Percentiles rank a stretch among this genome's conserved stretches.
These are phyloP conservation scores for Leucania comma DNA, from an alignment of 2,888 invertebrate genomes.

Conservation along the genomic window DNA sequence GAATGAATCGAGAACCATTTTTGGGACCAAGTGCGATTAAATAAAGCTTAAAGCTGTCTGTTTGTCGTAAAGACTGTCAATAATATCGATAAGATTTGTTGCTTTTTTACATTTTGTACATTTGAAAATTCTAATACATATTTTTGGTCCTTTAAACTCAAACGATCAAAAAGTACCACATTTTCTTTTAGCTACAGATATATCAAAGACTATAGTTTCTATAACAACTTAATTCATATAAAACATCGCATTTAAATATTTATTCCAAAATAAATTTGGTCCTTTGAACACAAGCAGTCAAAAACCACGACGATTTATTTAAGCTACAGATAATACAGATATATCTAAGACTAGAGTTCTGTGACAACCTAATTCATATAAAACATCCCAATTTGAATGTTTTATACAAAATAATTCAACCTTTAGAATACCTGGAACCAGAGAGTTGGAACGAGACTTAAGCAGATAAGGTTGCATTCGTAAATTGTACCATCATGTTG, in stretches of 20 bases:
- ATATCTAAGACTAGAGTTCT: neutral
- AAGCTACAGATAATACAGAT: neutral
- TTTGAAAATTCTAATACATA: neutral
- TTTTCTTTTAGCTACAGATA: neutral
- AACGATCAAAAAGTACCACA: neutral
- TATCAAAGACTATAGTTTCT: neutral
- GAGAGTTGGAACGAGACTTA: slow-evolving; percentile 29
- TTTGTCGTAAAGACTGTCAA: neutral
- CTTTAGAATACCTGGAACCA: slow-evolving; percentile 54
- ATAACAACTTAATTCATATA: slow-evolving; percentile 1
- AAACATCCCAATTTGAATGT: slow-evolving; percentile 29
- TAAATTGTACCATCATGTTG: slow-evolving; percentile 67
- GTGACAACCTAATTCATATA: slow-evolving; percentile 1
- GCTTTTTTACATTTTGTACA: neutral
- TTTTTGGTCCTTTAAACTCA: slow-evolving; percentile 4
- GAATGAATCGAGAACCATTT: neutral
- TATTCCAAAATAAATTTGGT: slow-evolving; percentile 19
- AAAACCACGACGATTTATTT: neutral
- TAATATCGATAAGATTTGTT: neutral
- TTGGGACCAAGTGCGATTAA: neutral
- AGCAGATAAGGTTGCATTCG: slow-evolving; percentile 57
- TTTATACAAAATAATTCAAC: slow-evolving; percentile 33
- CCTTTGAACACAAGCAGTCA: neutral
- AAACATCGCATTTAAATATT: slow-evolving; percentile 24
- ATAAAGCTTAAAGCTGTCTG: neutral